phyloP scores from a whole-genome alignment of 2,888 invertebrate species.

The Drosophila suboccidentalis region DNA sequence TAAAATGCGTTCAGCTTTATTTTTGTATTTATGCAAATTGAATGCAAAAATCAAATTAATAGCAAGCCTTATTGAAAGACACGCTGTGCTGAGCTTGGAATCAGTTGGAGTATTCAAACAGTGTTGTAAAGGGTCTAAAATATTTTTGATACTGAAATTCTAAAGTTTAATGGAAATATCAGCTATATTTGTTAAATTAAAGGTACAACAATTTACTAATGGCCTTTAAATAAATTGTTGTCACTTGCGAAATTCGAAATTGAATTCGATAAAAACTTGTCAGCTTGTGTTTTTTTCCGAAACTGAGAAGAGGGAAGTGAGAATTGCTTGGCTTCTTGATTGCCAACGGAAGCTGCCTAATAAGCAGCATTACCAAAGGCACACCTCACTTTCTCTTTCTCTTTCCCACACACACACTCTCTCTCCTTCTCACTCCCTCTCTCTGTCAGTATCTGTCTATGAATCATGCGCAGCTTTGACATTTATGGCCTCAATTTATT shows the following conservation, averaged over 20 bases:
- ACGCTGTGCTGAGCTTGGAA: constrained; percentile 51
- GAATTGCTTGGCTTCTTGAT: constrained; percentile 29
- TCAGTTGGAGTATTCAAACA: background rate
- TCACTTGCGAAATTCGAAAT: constrained; percentile 25
- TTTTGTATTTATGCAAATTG: constrained; percentile 42
- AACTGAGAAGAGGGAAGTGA: constrained; percentile 7
- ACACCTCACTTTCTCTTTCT: background rate
- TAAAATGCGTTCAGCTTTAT: constrained; percentile 54
- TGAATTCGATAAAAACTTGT: constrained; percentile 54
- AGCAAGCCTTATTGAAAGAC: constrained; percentile 60
- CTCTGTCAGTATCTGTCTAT: constrained; percentile 39
- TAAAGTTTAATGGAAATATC: background rate
- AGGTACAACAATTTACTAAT: constrained; percentile 39
- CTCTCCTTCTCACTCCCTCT: background rate
- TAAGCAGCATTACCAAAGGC: constrained; percentile 48
- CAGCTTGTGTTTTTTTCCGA: constrained; percentile 52
- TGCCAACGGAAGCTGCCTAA: constrained; percentile 66
- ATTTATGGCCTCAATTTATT: constrained; percentile 83
- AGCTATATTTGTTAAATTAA: background rate
- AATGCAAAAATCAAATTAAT: constrained; percentile 37
- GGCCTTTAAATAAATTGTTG: constrained; percentile 58
- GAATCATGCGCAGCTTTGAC: constrained; percentile 80
- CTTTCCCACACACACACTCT: background rate
- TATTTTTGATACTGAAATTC: background rate
- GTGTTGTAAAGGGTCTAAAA: background rate